Evolutionary conservation across 35 echinoderm and acorn worm genomes (phyloP), one percentile per base, ranked within the genome.

Genomic region (Ophiothrix spiculata): DNA sequence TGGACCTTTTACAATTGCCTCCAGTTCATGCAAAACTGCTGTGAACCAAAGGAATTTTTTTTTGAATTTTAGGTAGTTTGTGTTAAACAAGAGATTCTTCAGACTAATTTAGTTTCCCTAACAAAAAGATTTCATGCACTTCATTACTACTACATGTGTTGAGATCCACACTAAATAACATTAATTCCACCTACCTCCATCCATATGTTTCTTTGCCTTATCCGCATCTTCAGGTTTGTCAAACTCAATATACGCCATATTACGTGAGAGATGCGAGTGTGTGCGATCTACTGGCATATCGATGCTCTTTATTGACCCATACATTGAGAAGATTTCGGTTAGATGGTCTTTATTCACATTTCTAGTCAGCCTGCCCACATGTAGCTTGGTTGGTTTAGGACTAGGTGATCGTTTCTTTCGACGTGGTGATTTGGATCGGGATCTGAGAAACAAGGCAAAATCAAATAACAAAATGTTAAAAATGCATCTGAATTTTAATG

Each of bases 321-420:
- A 99, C 56, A 88, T 93, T 1, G 96, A 85, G 80, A 99, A 99
- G 41, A 99, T 99, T 83, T 99, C 96, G 35, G 87, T 82, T 35
- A 99, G 93, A 63, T 99, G 96, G 13, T 94, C 96, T 76, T 89
- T 91, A 83, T 99, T 94, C 75, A 99, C 92, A 77, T 99, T 99
- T 25, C 84, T 80, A 0, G 96, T 99, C 6, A 99, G 86, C 15
- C 90, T 80, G 17, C 96, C 92, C 3, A 99, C 78, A 16, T 94
- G 93, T 19, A 99, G 78, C 64, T 88, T 81, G 36, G 69, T 88
- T 15, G 96, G 89, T 78, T 99, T 99, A 15, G 96, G 96, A 35
- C 92, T 89, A 0, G 96, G 91, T 2, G 80, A 89, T 46, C 96
- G 86, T 41, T 92, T 99, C 28, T 89, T 87, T 34, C 83, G 87